Evolutionary conservation across 37 sponge, comb jelly and placozoan genomes (phyloP), one percentile per base, ranked within the genome.

Genomic region (Cliona cf. orientalis): DNA sequence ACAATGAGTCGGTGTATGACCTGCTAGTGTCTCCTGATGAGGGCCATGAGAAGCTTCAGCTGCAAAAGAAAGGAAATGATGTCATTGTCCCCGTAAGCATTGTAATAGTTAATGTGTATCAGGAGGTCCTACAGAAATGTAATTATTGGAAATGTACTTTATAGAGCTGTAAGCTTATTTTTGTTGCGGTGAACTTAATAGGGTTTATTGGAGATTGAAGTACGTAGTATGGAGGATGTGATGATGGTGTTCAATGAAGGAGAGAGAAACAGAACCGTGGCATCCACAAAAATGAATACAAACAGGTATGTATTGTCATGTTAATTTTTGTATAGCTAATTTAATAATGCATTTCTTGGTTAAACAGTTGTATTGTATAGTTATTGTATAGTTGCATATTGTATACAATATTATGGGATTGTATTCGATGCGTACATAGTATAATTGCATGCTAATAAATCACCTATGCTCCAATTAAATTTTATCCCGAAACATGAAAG

Each of bases 261-360:
- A 68, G 91, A 90, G 58, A 78, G 71, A 55, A 86, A 94, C 78
- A 72, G 94, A 40, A 86, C 82, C 55, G 87, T 87, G 3, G 94
- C 94, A 23, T 71, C 69, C 31, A 94, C 94, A 11, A 88, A 86
- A 35, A 94, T 94, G 94, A 94, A 94, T 49, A 88, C 94, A 19
- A 86, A 82, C 67, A 94, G 94, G 94, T 94, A 36, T 0, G 11
- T 7, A n/a, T n/a, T n/a, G n/a, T n/a, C n/a, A n/a, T n/a, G n/a
- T n/a, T n/a, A n/a, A n/a, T n/a, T n/a, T n/a, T n/a, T n/a, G n/a
- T n/a, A n/a, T n/a, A n/a, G n/a, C n/a, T n/a, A n/a, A n/a, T n/a
- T n/a, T n/a, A n/a, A n/a, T n/a, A n/a, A n/a, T n/a, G n/a, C n/a
- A n/a, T n/a, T n/a, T n/a, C n/a, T n/a, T n/a, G n/a, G n/a, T n/a